Base-by-base conservation (phyloP, 2,888 invertebrate genomes). In the Apamea crenata region DNA sequence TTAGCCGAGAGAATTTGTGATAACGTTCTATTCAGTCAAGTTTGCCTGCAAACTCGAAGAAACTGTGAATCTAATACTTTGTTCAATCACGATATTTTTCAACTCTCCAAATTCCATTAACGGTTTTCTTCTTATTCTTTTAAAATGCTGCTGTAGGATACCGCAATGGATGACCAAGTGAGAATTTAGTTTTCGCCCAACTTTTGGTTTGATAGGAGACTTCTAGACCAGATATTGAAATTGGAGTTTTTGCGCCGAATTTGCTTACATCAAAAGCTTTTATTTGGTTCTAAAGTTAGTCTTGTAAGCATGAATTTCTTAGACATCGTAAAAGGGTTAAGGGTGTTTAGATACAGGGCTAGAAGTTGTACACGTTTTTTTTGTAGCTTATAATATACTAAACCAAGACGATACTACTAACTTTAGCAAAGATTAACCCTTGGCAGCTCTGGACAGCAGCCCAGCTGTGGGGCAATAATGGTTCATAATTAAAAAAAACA, bases 1-100 rank as follows among this genome's bases (percentile, higher is more conserved):
- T 94, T 92, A 76, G 87, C 80, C 89, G 72, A 85, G 82, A 81
- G 90, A 93, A 90, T 93, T 94, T 89, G 87, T 88, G 89, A 91
- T 92, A 92, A 92, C 90, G 90, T 89, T 90, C 90, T 86, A 91
- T 91, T 91, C 90, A 93, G 92, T 90, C 90, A 91, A 91, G 90
- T 90, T 82, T 84, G 81, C 40, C 89, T 90, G 86, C 85, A 85
- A 91, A 90, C 91, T 90, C 87, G 77, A 90, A 92, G 90, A 90
- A 91, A 92, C 89, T 81, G 87, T 56, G 67, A 91, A 91, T 82
- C 71, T 80, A 89, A 90, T 87, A 82, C 74, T 86, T 83, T 86
- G 86, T 83, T 72, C 83, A 76, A 75, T 77, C 81, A 78, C 74
- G 76, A 80, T 83, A 80, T 74, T 81, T 84, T 86, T 84, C 74